These are phyloP conservation scores for Malurus leucopterus DNA, from an alignment of 2,797 vertebrate genomes.

Conservation along the genomic window DNA sequence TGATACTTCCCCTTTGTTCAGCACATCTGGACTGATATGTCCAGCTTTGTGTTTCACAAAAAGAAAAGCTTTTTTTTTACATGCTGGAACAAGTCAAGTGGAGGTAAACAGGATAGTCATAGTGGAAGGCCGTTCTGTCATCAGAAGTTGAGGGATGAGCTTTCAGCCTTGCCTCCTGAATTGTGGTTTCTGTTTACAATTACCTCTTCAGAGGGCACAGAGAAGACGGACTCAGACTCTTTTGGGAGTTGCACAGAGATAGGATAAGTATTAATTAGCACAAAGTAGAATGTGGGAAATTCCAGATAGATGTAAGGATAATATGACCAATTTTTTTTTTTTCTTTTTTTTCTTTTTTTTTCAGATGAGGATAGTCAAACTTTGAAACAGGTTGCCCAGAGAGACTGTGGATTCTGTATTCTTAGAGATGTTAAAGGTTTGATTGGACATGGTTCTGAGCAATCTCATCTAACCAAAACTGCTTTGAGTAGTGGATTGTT, in stretches of 20 bases:
- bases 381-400: background rate
- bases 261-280: background rate
- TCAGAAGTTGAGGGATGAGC: background rate
- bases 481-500: background rate
- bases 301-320: background rate
- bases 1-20: background rate
- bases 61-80: background rate
- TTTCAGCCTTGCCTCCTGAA: background rate
- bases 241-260: background rate
- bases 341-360: no score
- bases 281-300: background rate
- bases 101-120: background rate
- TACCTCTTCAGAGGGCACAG: background rate
- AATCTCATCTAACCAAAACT: background rate
- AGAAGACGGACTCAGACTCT: background rate
- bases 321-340: background rate
- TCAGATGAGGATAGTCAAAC: background rate
- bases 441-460: background rate
- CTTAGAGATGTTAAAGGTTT: background rate
- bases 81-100: background rate
- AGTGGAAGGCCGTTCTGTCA: background rate
- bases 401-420: background rate
- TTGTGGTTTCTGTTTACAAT: background rate
- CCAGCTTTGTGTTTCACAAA: background rate
- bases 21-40: background rate